A percentile compares a stretch with the other conserved stretches of the same genome.
Conservation (phyloP, 1,140 invertebrate genomes). For the Polyergus mexicanus region DNA sequence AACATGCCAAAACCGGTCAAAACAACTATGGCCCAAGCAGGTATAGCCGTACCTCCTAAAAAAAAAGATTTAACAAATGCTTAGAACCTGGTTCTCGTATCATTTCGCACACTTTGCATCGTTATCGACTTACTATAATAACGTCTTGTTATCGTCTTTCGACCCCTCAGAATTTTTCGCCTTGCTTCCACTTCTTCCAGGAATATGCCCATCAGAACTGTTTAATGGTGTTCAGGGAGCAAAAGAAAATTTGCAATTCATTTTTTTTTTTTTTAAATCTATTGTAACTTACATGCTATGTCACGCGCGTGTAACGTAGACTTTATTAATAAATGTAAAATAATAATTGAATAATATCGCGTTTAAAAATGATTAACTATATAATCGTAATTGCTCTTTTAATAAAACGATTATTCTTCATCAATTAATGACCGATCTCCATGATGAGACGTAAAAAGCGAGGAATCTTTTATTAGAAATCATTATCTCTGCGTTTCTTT, state of each 20-base stretch:
- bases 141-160: constrained; percentile 91
- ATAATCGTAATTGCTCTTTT: background rate
- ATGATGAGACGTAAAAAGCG: background rate
- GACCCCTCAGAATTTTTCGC: constrained; percentile 91
- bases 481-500: background rate
- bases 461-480: background rate
- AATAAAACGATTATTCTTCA: constrained; percentile 28
- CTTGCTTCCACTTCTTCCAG: constrained; percentile 90
- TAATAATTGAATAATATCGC: background rate
- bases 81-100: background rate
- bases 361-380: constrained; percentile 11
- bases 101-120: background rate
- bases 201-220: constrained; percentile 89
- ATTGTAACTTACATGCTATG: background rate
- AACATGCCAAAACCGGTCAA: constrained; percentile 90
- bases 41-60: constrained; percentile 89
- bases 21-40: constrained; percentile 91
- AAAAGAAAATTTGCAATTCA: constrained; percentile 25
- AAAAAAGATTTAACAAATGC: constrained; percentile 65
- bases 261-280: background rate
- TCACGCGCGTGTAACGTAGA: background rate
- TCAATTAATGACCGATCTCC: background rate
- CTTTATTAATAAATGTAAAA: constrained; percentile 3
- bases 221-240: constrained; percentile 71
- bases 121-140: constrained; percentile 90